Conservation (phyloP, 2,888 invertebrate species). For the Acronicta aceris region DNA sequence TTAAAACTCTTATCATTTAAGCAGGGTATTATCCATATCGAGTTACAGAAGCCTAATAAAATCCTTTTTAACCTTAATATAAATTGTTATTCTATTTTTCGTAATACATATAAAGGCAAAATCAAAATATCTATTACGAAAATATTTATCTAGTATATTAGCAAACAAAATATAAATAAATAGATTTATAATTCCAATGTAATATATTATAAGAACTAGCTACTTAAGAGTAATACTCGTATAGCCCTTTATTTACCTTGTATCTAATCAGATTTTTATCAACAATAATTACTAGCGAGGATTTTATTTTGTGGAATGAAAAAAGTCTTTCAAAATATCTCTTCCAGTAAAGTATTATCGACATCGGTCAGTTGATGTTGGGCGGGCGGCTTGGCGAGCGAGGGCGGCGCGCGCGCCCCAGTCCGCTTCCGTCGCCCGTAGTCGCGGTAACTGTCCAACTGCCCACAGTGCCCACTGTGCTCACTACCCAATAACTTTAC, state of each 20-base stretch:
- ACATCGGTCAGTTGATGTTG: slow-evolving; percentile 58
- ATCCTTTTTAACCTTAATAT: background rate
- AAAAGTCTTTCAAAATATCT: slow-evolving; percentile 33
- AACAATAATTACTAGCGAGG: too few relatives aligned
- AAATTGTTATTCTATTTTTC: too few relatives aligned
- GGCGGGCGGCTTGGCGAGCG: slow-evolving; percentile 72
- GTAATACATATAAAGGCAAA: too few relatives aligned
- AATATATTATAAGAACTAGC: too few relatives aligned
- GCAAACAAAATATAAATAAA: too few relatives aligned
- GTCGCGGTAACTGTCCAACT: slow-evolving; percentile 54
- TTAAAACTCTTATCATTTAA: background rate
- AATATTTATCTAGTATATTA: too few relatives aligned
- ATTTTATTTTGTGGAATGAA: background rate
- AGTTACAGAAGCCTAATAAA: slow-evolving; percentile 3
- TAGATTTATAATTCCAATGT: too few relatives aligned
- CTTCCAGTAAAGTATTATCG: slow-evolving; percentile 67
- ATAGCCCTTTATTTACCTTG: too few relatives aligned
- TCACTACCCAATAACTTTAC: slow-evolving; percentile 40
- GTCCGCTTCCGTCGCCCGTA: slow-evolving; percentile 70
- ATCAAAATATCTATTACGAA: too few relatives aligned
- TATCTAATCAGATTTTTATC: too few relatives aligned
- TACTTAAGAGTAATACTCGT: too few relatives aligned
- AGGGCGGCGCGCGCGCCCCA: slow-evolving; percentile 82
- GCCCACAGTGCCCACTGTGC: slow-evolving; percentile 17
- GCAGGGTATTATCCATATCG: background rate